A percentile compares a stretch with the other conserved stretches of the same genome.
Evolutionary conservation across 2,113 vertebrate species (phyloP).

Genomic region (Nothobranchius furzeri): DNA sequence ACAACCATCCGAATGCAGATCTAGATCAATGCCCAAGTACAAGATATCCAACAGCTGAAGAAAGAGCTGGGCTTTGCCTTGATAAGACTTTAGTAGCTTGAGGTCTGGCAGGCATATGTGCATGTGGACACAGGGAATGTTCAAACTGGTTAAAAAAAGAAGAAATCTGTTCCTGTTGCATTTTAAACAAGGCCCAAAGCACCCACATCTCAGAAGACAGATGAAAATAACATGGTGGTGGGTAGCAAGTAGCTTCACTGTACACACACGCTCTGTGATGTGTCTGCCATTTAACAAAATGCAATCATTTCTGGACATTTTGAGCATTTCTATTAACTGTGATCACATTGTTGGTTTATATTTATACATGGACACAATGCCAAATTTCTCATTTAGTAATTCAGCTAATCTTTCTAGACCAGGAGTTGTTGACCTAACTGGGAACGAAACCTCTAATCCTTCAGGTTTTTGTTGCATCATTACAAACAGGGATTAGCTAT

Average conservation of each 20-base stretch:
- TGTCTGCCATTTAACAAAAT: background rate
- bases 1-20: conserved; percentile 5
- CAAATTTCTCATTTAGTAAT: conserved; percentile 23
- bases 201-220: conserved; percentile 7
- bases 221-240: conserved; percentile 23
- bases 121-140: conserved; percentile 28
- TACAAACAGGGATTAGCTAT: conserved; percentile 5
- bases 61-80: conserved; percentile 23
- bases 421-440: conserved; percentile 15
- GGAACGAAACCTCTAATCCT: conserved; percentile 20
- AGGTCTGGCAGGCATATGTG: conserved; percentile 48
- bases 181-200: conserved; percentile 10
- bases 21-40: conserved; percentile 11
- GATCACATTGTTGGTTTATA: background rate
- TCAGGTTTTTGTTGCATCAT: conserved; percentile 5
- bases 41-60: conserved; percentile 16
- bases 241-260: background rate
- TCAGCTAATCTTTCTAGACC: conserved; percentile 22
- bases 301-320: conserved; percentile 20
- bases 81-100: conserved; percentile 18
- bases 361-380: conserved; percentile 2
- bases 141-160: conserved; percentile 36
- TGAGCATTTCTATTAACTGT: background rate
- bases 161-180: conserved; percentile 5
- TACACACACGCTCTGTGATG: background rate